These are phyloP conservation scores for Centrocercus urophasianus DNA, from an alignment of 2,113 vertebrate species.

Conservation along the genomic window DNA sequence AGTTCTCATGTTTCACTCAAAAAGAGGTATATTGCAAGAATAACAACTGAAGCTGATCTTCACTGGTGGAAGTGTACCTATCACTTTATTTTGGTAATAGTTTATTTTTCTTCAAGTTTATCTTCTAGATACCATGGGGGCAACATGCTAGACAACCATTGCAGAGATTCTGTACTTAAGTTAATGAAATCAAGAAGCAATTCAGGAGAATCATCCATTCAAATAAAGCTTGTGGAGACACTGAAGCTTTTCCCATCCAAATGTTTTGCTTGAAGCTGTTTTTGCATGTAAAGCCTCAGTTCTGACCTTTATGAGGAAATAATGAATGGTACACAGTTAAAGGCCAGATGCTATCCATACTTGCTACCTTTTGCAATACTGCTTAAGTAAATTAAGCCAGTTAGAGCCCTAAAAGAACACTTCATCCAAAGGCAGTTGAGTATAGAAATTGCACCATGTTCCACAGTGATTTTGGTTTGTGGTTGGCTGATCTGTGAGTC, in stretches of 20 bases:
- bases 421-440: not conserved
- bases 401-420: not conserved
- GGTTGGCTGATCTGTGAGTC: not conserved
- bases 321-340: not conserved
- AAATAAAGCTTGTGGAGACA: not conserved
- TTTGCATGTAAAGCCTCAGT: not conserved
- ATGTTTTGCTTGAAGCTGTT: not conserved
- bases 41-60: not conserved
- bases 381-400: not conserved
- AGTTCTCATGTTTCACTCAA: not conserved
- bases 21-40: not conserved
- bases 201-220: not conserved
- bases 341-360: not conserved
- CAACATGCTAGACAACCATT: not conserved
- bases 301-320: constrained; percentile 2
- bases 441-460: not conserved
- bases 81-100: not conserved
- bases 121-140: not conserved
- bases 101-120: not conserved
- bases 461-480: not conserved
- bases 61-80: not conserved
- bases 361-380: not conserved
- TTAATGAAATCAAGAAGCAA: not conserved
- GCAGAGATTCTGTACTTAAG: not conserved
- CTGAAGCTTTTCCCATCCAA: not conserved